Evolutionary conservation across 1,140 invertebrate species (phyloP), one percentile per base, ranked within the genome.

Genomic region (Anoplophora glabripennis): DNA sequence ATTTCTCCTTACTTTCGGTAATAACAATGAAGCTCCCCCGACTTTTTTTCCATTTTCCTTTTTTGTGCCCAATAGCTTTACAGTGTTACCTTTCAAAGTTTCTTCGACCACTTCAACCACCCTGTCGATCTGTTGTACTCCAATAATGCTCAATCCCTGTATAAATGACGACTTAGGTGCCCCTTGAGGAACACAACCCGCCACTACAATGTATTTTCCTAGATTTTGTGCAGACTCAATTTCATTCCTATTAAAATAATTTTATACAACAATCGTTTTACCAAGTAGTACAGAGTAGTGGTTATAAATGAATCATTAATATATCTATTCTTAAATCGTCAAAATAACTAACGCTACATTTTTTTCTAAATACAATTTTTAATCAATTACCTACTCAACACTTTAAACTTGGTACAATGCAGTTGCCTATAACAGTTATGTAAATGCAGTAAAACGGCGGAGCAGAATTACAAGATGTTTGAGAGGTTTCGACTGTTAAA

Each of bases 31-130:
- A 0, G 94, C 92, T 0, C 94, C 95, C 0, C 94, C 94, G 4
- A 85, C 78, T 72, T 95, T 95, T 65, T 88, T 89, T 0, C 90
- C 89, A 42, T 83, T 80, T 60, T 82, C 76, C 72, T 90, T 89
- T 75, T 94, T 95, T 65, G 94, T 86, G 0, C 89, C 87, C 58
- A 96, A 81, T 28, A 95, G 79, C 61, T 87, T 79, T 0, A 95
- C 92, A 46, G 86, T 87, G 74, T 96, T 83, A 77, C 94, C 95
- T 84, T 96, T 97, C 0, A 98, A 74, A 0, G 95, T 96, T 80
- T 98, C 95, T 74, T 98, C 96, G 0, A 99, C 94, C n/a, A 98
- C 94, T 79, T 98, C 94, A 0, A 98, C 90, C n/a, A 99, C 92
- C 65, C 94, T 81, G 73, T 99, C 96, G 65, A 99, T 99, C 78